Evolutionary conservation across 1,140 invertebrate genomes (phyloP), one percentile per base, ranked within the genome.

Genomic region (Diuraphis noxia): DNA sequence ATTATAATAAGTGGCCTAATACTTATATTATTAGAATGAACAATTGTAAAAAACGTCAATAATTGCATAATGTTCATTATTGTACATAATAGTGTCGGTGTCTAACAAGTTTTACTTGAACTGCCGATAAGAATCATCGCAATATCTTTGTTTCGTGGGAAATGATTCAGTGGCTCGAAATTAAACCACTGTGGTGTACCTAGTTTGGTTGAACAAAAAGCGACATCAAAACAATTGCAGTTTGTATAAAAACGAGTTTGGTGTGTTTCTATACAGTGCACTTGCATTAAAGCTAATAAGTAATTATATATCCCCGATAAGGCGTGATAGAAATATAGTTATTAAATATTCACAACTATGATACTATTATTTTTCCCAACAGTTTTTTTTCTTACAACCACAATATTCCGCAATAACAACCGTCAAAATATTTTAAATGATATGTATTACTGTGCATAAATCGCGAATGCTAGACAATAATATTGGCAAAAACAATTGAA

Each of bases 221-320:
- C 87, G 19, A 34, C 36, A 21, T 9, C 38, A n/a, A 79, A 90
- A 90, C 88, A 88, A 72, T 88, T 41, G 49, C 87, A 72, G 34
- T 41, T 86, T 86, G 25, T 72, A 79, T 89, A 79, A 89, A 88
- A 90, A 90, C 88, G n/a, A 90, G 88, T 90, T 77, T 90, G 40
- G 72, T 79, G n/a, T 46, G 88, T 79, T 77, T 72, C 25, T 79
- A 25, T 36, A 40, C 52, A 30, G 30, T 87, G 34, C 6, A 36
- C 56, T 23, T 23, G 23, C 40, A 43, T 17, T 88, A 19, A 9
- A 30, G 23, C 25, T 23, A 63, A 63, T 63, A n/a, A n/a, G 17
- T 63, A 63, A 63, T 63, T 52, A 56, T 56, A 56, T 43, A 82
- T 82, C n/a, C 9, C 10, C n/a, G 23, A 86, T 40, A 43, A 36